Conservation (phyloP, 2,113 vertebrate genomes). For the Fukomys damarensis region DNA sequence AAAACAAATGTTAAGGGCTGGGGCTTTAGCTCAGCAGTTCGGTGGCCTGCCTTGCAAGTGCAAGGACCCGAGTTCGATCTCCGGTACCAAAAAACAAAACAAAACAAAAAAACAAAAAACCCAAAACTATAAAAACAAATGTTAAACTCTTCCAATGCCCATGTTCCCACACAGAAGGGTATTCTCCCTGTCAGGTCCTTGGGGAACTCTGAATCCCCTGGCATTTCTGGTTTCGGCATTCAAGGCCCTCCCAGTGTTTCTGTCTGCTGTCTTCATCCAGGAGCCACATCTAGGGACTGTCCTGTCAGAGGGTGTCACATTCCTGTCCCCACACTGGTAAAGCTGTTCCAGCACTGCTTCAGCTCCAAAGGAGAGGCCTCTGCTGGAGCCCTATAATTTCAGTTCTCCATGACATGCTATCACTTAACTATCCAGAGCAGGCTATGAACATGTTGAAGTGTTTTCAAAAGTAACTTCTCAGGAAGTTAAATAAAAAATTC, state of each 20-base stretch:
- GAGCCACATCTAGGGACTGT: background rate
- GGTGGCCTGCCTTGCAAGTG: no score
- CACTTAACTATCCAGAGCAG: background rate
- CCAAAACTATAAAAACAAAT: background rate
- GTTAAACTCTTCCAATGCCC: background rate
- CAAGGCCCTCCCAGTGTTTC: background rate
- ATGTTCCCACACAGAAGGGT: background rate
- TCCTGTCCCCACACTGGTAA: background rate
- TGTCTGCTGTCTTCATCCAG: background rate
- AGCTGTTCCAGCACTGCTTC: background rate
- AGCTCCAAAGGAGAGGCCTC: background rate
- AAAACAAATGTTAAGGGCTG: background rate
- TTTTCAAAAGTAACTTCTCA: background rate
- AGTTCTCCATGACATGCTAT: background rate
- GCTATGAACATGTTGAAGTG: background rate
- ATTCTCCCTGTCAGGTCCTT: background rate
- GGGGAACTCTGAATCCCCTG: background rate
- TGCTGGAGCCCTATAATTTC: background rate
- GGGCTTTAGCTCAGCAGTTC: no score
- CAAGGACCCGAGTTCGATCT: no score
- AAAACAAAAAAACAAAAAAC: no score
- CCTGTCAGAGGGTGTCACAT: background rate
- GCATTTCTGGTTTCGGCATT: background rate
- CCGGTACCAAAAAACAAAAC: no score
- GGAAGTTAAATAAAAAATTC: background rate